Evolutionary conservation across 2,888 invertebrate genomes (phyloP), one percentile per base, ranked within the genome.

Genomic region (Chrysolina oricalcia): DNA sequence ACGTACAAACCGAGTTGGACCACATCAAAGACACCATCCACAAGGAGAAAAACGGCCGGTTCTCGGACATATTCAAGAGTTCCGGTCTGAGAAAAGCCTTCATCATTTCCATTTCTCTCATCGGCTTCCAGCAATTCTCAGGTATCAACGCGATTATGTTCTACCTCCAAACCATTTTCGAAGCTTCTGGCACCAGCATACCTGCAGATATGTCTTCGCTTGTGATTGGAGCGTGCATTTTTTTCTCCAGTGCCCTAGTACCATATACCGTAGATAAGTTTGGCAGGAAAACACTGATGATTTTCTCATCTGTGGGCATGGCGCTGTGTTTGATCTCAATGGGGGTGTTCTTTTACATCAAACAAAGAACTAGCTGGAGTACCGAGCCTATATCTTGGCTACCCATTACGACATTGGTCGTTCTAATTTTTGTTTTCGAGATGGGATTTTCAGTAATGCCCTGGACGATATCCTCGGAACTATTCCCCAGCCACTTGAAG

Each of bases 401-500:
- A 46, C 96, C 96, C 0, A 90, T 96, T 9, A 87, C 92, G 5
- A 92, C 94, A 0, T 87, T 96, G 62, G 91, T 95, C 1, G 82
- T 93, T 19, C 96, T 93, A 89, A 94, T 95, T 76, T 89, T 93
- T 68, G 92, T 93, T 0, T 86, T 81, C 77, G 23, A 85, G 90
- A 71, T 79, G 27, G 91, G 92, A 0, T 91, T 93, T 66, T 94
- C 96, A 4, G 93, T 94, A 0, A 86, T 95, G 41, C 94, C 95
- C 0, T 95, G 95, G 95, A 93, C 95, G 0, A 0, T 93, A 94
- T 68, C 92, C 94, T 93, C 94, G 0, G 96, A 96, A 87, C 91
- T 96, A 87, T 93, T 97, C 87, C 93, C 96, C 41, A 89, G 93
- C 0, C 93, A 94, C 80, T 93, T 95, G 1, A 94, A 95, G 87